phyloP scores from a whole-genome alignment of 1,140 invertebrate genomes.

The Macrotrachela quadricornifera region DNA sequence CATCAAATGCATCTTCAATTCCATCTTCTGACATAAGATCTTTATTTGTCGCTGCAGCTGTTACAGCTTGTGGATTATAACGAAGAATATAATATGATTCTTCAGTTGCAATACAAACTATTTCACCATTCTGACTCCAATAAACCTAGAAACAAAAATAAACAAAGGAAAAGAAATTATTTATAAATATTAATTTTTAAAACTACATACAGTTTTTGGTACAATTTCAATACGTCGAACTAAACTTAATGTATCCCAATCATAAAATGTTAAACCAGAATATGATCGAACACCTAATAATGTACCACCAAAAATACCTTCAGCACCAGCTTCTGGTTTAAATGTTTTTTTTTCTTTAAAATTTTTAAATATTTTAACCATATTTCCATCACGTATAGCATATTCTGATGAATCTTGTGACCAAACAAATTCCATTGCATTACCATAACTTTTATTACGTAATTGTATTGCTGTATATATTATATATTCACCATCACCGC shows the following conservation, averaged over 20 bases:
- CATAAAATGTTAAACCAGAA: conserved; percentile 77
- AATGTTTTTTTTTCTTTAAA: conserved; percentile 89
- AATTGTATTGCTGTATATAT: conserved; percentile 98
- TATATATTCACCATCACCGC: conserved; percentile 97
- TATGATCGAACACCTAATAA: conserved; percentile 79
- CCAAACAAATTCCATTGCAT: conserved; percentile 97
- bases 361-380: conserved; percentile 85
- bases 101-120: conserved; percentile 79
- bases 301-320: conserved; percentile 82
- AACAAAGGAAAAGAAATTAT: too few relatives aligned
- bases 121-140: conserved; percentile 86
- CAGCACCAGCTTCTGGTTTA: conserved; percentile 81
- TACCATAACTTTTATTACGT: conserved; percentile 91
- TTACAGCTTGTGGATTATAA: conserved; percentile 44
- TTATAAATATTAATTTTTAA: too few relatives aligned
- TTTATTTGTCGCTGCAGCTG: conserved; percentile 48
- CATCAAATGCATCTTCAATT: conserved; percentile 79
- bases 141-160: conserved; percentile 30
- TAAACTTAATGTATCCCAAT: conserved; percentile 81
- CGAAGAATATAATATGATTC: conserved; percentile 86
- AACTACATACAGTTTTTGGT: conserved; percentile 41
- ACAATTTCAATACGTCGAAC: conserved; percentile 84
- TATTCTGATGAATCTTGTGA: conserved; percentile 84
- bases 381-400: conserved; percentile 65
- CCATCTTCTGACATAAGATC: conserved; percentile 67